Percentiles rank a stretch among this genome's conserved stretches.
phyloP scores from a whole-genome alignment of 2,113 vertebrate genomes.

The Pelobates fuscus region DNA sequence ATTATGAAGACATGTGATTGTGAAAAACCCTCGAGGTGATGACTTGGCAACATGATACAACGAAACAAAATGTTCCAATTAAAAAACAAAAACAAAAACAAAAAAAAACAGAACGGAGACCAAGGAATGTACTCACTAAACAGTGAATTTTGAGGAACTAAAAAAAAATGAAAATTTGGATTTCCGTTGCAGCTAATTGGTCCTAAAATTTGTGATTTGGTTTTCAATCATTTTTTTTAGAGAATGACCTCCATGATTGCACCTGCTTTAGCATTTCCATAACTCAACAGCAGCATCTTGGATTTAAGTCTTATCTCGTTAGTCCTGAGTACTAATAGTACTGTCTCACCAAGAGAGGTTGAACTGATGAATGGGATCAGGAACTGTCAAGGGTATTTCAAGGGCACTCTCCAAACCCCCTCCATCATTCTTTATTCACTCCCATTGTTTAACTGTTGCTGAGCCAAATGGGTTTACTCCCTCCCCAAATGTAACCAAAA shows the following conservation, averaged over 20 bases:
- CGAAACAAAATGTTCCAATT: background rate
- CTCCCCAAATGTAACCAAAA: background rate
- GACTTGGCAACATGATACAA: too few species aligned
- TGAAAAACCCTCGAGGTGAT: too few species aligned
- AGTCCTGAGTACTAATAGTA: conserved; percentile 12
- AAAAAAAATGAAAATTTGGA: too few species aligned
- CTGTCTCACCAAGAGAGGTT: conserved; percentile 3
- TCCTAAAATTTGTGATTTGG: too few species aligned
- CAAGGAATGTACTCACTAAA: too few species aligned
- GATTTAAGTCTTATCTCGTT: conserved; percentile 17
- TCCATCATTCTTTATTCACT: conserved; percentile 9
- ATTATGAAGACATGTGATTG: too few species aligned
- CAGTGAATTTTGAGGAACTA: too few species aligned
- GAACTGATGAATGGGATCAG: conserved; percentile 15
- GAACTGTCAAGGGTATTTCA: conserved; percentile 11
- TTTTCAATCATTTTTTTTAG: too few species aligned
- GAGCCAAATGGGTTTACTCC: background rate
- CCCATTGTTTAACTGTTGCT: conserved; percentile 15
- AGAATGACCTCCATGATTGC: too few species aligned
- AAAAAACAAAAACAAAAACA: background rate
- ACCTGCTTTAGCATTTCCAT: conserved; percentile 5
- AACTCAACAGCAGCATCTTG: conserved; percentile 21
- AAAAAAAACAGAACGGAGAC: too few species aligned
- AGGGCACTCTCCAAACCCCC: conserved; percentile 4
- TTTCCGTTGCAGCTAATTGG: too few species aligned